phyloP scores from a whole-genome alignment of 2,113 vertebrate species.

The Pongo abelii region DNA sequence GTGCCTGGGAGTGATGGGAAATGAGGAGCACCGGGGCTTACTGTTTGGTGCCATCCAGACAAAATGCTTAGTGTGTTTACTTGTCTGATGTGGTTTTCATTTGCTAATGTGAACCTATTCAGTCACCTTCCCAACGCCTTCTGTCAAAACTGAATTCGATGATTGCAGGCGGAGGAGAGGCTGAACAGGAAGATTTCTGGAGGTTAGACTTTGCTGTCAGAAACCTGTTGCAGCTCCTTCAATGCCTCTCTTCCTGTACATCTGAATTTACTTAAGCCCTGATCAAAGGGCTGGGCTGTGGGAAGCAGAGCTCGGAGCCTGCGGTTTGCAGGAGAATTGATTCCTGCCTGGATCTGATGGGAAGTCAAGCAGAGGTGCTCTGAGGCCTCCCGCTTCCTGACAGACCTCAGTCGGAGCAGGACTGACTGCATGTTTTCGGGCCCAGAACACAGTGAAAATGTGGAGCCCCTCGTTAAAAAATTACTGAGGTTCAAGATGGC shows the following conservation, averaged over 20 bases:
- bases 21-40: fast-evolving
- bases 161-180: no score
- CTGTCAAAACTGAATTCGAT: not conserved
- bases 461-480: not conserved
- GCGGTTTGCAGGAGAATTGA: fast-evolving
- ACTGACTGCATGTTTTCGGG: fast-evolving
- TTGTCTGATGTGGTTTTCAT: fast-evolving
- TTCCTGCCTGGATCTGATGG: no score
- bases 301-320: not conserved
- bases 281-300: not conserved
- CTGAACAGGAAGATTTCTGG: not conserved
- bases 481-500: not conserved
- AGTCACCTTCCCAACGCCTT: not conserved
- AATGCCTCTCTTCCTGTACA: not conserved
- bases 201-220: not conserved
- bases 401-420: not conserved
- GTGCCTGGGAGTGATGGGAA: fast-evolving
- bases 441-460: not conserved
- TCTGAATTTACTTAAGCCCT: not conserved
- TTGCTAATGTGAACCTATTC: not conserved
- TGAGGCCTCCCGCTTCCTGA: not conserved
- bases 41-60: fast-evolving
- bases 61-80: fast-evolving
- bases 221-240: not conserved
- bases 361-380: not conserved